Evolutionary conservation across 2,888 invertebrate genomes (phyloP), one percentile per base, ranked within the genome.

Genomic region (Ceramica pisi): DNA sequence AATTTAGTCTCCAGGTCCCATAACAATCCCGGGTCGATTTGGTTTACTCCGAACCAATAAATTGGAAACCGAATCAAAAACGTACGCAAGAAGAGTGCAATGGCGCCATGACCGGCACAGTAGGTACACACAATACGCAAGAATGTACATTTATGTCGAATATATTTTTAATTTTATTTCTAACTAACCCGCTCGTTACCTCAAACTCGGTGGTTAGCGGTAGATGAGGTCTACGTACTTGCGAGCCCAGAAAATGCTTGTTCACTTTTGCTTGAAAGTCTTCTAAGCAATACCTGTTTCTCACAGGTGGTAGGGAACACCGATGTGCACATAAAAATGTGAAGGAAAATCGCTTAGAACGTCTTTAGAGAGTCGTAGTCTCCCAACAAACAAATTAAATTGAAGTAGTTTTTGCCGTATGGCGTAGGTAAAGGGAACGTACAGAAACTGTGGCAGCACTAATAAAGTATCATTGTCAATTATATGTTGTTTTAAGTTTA

Each of bases 1-100:
- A 35, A 14, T 35, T 35, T n/a, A 35, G 53, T 67, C 44, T 46
- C 35, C n/a, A 35, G 35, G 35, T 67, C 67, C 67, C 53, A 2
- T 46, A 46, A n/a, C 44, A 67, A 68, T 55, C 31, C 21, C 41
- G 53, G 44, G 19, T 68, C 10, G 14, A 68, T 68, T 67, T 53
- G 66, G 38, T 10, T 62, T 14, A 21, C 14, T 14, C n/a, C 2
- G n/a, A 31, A 65, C 19, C 35, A 51, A 63, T 51, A 35, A 5
- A 35, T 35, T n/a, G 6, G 10, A 46, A 2, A 35, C 44, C 1
- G 12, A 67, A 67, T 55, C 55, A 16, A 44, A 35, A 21, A 19
- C 23, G 5, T 14, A 9, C 26, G n/a, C 65, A 64, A 23, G 14
- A 10, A 44, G 4, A 65, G 26, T 31, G 44, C 35, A 35, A 46